Conservation (phyloP, 2,888 invertebrate species). For the Acanthosepion pharaonis region DNA sequence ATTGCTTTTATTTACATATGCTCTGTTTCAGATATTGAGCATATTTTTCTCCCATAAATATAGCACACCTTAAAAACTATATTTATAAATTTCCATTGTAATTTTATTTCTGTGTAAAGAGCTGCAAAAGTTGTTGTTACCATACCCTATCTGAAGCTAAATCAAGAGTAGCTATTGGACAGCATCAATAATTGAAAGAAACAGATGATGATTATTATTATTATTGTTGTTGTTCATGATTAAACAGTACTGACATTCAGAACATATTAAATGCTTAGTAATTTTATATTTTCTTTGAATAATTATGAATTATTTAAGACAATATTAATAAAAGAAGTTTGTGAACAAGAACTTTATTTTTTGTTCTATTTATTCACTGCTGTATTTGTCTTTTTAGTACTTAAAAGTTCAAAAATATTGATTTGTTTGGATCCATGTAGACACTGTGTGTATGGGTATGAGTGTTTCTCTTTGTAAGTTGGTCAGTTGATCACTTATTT, state of each 20-base stretch:
- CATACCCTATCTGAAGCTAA: too few species aligned
- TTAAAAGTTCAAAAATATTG: not conserved
- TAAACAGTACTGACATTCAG: not conserved
- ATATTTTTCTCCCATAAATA: too few species aligned
- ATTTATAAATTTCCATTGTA: too few species aligned
- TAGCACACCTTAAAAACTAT: too few species aligned
- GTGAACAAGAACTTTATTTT: not conserved
- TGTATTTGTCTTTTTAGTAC: not conserved
- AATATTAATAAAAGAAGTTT: not conserved
- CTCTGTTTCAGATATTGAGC: too few species aligned
- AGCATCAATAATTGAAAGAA: not conserved
- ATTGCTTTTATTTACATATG: too few species aligned
- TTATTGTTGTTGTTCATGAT: too few species aligned
- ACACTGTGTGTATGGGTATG: not conserved
- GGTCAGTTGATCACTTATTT: not conserved
- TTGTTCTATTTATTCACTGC: not conserved
- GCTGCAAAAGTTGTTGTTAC: too few species aligned
- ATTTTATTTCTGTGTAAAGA: too few species aligned
- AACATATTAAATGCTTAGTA: not conserved
- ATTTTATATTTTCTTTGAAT: not conserved
- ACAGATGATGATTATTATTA: too few species aligned
- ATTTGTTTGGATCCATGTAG: not conserved
- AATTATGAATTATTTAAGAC: not conserved
- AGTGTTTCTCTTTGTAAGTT: not conserved
- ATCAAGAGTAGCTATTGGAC: too few species aligned